These are phyloP conservation scores for Peucedramus taeniatus DNA, from an alignment of 2,113 vertebrate genomes.

Conservation along the genomic window DNA sequence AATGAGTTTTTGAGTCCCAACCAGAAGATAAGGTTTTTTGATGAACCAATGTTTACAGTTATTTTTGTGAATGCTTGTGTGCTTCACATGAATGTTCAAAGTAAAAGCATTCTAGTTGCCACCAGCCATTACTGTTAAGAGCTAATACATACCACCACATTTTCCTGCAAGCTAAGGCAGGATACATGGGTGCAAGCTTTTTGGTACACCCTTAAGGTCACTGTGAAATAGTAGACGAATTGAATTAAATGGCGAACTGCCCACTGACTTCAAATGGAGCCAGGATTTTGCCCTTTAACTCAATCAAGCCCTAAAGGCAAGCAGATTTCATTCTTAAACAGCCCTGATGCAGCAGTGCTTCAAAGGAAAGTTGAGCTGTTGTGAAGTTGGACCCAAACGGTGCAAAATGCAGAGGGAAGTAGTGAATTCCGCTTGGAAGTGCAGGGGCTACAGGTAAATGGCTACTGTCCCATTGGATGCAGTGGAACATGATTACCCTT, in stretches of 20 bases:
- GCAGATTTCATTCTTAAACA: conserved; percentile 10
- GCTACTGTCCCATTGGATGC: not conserved
- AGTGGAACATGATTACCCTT: not conserved
- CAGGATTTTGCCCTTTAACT: conserved; percentile 49
- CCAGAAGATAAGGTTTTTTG: not conserved
- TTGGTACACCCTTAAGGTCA: not conserved
- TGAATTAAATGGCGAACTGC: conserved; percentile 40
- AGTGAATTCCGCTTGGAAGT: not conserved
- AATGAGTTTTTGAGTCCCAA: not conserved
- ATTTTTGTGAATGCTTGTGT: not conserved
- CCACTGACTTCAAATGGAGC: conserved; percentile 18
- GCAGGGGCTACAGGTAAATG: not conserved
- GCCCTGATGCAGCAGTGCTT: not conserved
- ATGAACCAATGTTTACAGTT: not conserved
- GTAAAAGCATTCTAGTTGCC: not conserved
- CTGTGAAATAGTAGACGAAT: conserved; percentile 49
- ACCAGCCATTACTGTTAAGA: not conserved
- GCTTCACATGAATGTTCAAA: not conserved
- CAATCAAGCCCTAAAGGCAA: conserved; percentile 14
- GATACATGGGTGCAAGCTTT: not conserved
- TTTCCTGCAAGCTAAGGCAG: not conserved
- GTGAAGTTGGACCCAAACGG: not conserved
- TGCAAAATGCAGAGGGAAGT: not conserved
- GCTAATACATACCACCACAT: not conserved
- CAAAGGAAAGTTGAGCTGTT: not conserved